Conservation (phyloP, 2,888 invertebrate genomes). For the Lochmaea capreae region DNA sequence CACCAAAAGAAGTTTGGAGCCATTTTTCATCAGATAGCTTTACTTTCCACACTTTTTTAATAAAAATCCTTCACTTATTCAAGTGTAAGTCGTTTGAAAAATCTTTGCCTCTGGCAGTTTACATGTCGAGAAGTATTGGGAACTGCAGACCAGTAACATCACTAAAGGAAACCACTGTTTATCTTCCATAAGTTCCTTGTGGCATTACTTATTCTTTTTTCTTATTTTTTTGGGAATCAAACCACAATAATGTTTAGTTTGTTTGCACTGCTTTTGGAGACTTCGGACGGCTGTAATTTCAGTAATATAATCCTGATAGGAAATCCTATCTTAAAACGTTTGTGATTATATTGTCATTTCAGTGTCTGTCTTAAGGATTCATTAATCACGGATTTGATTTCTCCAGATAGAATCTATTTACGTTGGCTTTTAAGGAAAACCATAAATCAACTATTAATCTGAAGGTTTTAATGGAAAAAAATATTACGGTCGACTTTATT, state of each 20-base stretch:
- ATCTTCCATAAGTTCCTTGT: too few relatives aligned
- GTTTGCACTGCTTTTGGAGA: not conserved
- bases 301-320: constrained; percentile 1
- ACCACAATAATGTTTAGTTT: too few relatives aligned
- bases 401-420: not conserved
- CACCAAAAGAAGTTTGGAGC: too few relatives aligned
- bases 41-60: too few relatives aligned
- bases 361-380: not conserved
- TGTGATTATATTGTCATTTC: not conserved
- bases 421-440: not conserved
- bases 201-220: too few relatives aligned
- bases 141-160: too few relatives aligned
- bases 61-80: too few relatives aligned
- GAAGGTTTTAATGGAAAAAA: not conserved
- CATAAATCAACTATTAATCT: not conserved
- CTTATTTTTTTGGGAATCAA: too few relatives aligned
- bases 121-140: too few relatives aligned
- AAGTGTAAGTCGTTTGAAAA: too few relatives aligned
- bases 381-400: constrained; percentile 1
- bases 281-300: not conserved
- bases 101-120: too few relatives aligned
- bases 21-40: too few relatives aligned
- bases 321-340: not conserved
- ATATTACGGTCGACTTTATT: not conserved
- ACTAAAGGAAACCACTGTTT: not conserved